Evolutionary conservation across 2,888 invertebrate species (phyloP).

Genomic region (Dorcus parallelipipedus): DNA sequence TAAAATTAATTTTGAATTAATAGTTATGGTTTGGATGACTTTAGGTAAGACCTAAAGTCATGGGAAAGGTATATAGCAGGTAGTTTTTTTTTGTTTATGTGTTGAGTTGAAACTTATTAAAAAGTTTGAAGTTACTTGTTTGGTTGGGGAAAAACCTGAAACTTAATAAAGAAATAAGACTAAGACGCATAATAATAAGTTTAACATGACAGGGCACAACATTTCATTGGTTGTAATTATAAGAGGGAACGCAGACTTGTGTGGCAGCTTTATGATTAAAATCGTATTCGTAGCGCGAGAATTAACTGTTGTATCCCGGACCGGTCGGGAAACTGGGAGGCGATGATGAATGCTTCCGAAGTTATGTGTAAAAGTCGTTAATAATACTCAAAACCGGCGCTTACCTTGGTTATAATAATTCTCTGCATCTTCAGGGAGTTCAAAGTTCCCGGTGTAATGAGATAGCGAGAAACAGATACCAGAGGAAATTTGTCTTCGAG

Average conservation of each 20-base stretch:
- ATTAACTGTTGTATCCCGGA: conserved; percentile 36
- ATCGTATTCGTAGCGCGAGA: conserved; percentile 32
- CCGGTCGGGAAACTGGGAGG: conserved; percentile 17
- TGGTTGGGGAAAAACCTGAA: too few relatives aligned
- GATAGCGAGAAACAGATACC: conserved; percentile 47
- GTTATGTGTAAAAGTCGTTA: conserved; percentile 51
- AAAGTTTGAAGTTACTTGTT: too few relatives aligned
- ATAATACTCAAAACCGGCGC: conserved; percentile 49
- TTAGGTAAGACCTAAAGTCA: not conserved
- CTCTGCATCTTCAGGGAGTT: conserved; percentile 45
- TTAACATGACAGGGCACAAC: conserved; percentile 27
- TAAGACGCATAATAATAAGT: not conserved
- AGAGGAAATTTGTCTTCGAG: conserved; percentile 43
- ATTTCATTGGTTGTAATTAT: conserved; percentile 30
- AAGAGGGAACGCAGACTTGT: conserved; percentile 25
- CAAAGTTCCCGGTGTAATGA: conserved; percentile 45
- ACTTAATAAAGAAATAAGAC: not conserved
- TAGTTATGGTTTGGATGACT: too few relatives aligned
- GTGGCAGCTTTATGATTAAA: conserved; percentile 35
- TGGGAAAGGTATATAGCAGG: not conserved
- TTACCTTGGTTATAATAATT: conserved; percentile 48
- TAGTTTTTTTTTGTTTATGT: too few relatives aligned
- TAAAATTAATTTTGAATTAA: too few relatives aligned
- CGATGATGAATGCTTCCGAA: conserved; percentile 48
- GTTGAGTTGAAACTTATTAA: too few relatives aligned